These are phyloP conservation scores for Chromoteleia sp. DNA, from an alignment of 2,888 invertebrate species.

Conservation along the genomic window DNA sequence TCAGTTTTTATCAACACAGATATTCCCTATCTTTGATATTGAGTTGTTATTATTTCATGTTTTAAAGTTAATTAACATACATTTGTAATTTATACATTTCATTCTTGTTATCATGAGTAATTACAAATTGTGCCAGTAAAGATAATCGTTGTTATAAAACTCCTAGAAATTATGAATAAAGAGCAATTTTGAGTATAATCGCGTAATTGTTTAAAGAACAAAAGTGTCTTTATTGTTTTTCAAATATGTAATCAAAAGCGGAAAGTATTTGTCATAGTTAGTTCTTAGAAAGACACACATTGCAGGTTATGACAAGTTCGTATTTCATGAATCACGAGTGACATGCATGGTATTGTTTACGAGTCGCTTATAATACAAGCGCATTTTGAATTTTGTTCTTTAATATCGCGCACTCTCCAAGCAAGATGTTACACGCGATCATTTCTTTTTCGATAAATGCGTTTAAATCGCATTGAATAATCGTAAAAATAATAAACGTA, in stretches of 20 bases:
- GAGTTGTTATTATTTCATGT: constrained; percentile 30
- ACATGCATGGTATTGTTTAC: too few species aligned
- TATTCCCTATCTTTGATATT: constrained; percentile 34
- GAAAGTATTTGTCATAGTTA: constrained; percentile 11
- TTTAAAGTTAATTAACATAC: constrained; percentile 24
- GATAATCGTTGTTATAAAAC: constrained; percentile 23
- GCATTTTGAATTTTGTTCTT: background rate
- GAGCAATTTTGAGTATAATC: background rate
- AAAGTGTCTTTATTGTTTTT: background rate
- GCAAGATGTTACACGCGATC: background rate
- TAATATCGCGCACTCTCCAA: background rate
- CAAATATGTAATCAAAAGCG: background rate
- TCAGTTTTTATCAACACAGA: constrained; percentile 31
- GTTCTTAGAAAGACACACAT: constrained; percentile 13
- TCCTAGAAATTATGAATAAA: too few species aligned
- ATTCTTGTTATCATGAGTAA: constrained; percentile 13
- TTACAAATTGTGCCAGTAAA: constrained; percentile 43
- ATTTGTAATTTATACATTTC: constrained; percentile 4
- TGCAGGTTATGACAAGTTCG: background rate
- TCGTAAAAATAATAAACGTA: too few species aligned
- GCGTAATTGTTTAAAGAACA: background rate
- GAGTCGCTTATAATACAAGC: background rate
- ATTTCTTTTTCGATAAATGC: background rate
- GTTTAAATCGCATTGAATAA: too few species aligned
- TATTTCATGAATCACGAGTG: constrained; percentile 9